Conservation (phyloP, 2,888 invertebrate genomes). For the Crematogaster levior region DNA sequence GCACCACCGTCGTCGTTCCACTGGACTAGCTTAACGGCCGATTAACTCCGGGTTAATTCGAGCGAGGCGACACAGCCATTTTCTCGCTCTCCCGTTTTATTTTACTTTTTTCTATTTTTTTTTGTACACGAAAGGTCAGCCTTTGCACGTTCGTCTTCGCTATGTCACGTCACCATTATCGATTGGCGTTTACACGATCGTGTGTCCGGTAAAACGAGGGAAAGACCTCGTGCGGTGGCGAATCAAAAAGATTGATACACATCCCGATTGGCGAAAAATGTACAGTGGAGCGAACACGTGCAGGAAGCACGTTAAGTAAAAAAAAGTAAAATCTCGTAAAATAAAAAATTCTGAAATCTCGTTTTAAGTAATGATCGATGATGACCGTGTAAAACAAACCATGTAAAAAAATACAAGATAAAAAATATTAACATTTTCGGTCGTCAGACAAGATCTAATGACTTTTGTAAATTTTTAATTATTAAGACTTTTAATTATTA, state of each 20-base stretch:
- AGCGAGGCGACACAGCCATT: slow-evolving; percentile 40
- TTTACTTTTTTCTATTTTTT: slow-evolving; percentile 41
- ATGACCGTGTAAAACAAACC: no score
- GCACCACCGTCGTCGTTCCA: slow-evolving; percentile 33
- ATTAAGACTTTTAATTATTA: no score
- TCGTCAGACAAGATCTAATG: neutral
- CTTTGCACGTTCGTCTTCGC: slow-evolving; percentile 21
- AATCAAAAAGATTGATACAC: neutral
- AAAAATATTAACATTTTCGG: neutral
- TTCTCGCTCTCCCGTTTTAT: slow-evolving; percentile 54
- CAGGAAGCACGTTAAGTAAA: neutral
- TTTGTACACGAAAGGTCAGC: slow-evolving; percentile 70
- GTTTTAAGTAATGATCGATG: neutral
- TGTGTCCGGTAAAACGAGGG: neutral
- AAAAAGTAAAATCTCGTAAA: no score
- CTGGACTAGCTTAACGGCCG: slow-evolving; percentile 59
- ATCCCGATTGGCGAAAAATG: neutral
- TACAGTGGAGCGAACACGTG: neutral
- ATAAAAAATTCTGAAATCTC: no score
- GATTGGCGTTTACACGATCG: slow-evolving; percentile 23
- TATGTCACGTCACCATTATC: slow-evolving; percentile 43
- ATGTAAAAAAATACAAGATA: neutral
- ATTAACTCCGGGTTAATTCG: slow-evolving; percentile 61
- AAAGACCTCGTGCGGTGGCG: neutral
- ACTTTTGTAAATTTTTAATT: neutral